Percentiles rank a stretch among this genome's conserved stretches.
These are phyloP conservation scores for Shargacucullia verbasci DNA, from an alignment of 2,888 invertebrate genomes.

Conservation along the genomic window DNA sequence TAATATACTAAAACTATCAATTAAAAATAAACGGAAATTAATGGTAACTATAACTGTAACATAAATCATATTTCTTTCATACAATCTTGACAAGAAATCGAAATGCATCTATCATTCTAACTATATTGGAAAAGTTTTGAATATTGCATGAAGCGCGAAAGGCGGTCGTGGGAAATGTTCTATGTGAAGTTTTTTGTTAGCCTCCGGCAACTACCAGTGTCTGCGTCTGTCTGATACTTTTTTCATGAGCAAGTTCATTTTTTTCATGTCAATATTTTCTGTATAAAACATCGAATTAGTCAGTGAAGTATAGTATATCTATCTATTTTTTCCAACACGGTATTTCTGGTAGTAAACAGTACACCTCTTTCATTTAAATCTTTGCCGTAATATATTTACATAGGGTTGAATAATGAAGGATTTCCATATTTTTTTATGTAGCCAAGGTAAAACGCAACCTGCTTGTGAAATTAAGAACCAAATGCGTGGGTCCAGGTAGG, in stretches of 20 bases:
- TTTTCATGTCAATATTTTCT: not conserved
- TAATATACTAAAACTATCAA: constrained; percentile 26
- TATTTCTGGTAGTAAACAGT: too few relatives aligned
- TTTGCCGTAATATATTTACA: too few relatives aligned
- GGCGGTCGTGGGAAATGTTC: constrained; percentile 54
- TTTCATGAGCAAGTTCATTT: not conserved
- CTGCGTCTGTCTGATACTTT: not conserved
- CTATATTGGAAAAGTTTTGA: constrained; percentile 67
- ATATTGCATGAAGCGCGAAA: constrained; percentile 73
- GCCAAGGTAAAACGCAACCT: constrained; percentile 2
- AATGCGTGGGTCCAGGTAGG: constrained; percentile 49
- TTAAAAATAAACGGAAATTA: constrained; percentile 26
- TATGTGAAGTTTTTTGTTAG: constrained; percentile 48
- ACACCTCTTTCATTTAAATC: too few relatives aligned
- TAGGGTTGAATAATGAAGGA: too few relatives aligned
- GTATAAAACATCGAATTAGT: too few relatives aligned
- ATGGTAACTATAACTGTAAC: constrained; percentile 45
- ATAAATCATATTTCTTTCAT: not conserved
- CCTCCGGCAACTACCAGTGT: not conserved
- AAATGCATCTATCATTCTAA: constrained; percentile 19
- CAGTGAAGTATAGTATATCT: too few relatives aligned
- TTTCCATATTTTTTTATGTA: not conserved
- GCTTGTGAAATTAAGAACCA: not conserved
- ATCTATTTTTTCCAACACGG: too few relatives aligned
- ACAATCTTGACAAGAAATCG: not conserved